These are phyloP conservation scores for Marmota monax DNA, from an alignment of 2,113 vertebrate species.

Conservation along the genomic window DNA sequence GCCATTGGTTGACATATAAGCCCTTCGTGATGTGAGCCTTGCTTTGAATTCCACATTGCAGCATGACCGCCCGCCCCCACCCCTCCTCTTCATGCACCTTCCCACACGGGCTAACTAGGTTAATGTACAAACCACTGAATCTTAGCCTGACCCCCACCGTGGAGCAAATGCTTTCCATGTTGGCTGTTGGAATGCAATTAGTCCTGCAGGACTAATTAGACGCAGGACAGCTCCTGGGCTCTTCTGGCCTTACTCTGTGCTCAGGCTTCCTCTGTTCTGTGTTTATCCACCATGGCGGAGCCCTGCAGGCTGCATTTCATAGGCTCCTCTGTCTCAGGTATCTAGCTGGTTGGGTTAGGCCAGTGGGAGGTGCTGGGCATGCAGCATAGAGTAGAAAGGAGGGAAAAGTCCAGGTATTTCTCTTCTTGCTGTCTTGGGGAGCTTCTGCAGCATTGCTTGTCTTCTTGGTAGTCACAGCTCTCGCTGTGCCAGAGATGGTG, in stretches of 20 bases:
- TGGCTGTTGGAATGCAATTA: not conserved
- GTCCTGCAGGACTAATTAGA: not conserved
- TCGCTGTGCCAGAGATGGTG: not conserved
- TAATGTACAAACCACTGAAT: not conserved
- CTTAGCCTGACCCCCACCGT: not conserved
- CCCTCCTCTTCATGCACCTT: not conserved
- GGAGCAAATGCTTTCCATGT: not conserved
- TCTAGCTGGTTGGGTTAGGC: not conserved
- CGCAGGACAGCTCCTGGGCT: not conserved
- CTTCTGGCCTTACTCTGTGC: not conserved
- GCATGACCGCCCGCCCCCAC: too few species aligned
- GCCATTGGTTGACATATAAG: not conserved
- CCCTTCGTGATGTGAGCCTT: not conserved
- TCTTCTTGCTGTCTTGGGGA: not conserved
- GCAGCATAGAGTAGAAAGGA: not conserved
- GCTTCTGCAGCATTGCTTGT: not conserved
- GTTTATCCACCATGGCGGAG: not conserved
- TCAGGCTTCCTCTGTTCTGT: not conserved
- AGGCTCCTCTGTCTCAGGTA: not conserved
- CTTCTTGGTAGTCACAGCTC: not conserved
- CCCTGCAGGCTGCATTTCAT: not conserved
- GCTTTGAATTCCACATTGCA: not conserved
- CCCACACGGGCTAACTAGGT: not conserved
- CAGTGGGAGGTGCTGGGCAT: not conserved
- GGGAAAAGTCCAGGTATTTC: not conserved